These are phyloP conservation scores for Lytechinus variegatus DNA, from an alignment of 35 echinoderm and acorn worm genomes.

Conservation along the genomic window DNA sequence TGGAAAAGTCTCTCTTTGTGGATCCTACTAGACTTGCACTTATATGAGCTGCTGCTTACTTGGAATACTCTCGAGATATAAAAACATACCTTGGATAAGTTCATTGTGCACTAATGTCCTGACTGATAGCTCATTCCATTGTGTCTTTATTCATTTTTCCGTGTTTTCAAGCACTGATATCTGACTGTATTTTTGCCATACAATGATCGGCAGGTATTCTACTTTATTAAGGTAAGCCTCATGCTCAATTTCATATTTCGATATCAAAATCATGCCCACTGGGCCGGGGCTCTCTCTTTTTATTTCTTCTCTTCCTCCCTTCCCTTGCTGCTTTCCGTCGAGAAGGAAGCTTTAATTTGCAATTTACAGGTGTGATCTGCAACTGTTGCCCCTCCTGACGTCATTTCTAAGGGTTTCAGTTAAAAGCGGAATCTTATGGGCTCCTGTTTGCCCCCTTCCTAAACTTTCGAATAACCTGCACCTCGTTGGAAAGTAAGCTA, in stretches of 20 bases:
- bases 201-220: background rate
- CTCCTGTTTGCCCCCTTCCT: background rate
- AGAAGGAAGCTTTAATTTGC: conserved; percentile 7
- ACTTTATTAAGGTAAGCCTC: background rate
- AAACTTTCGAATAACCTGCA: background rate
- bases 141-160: background rate
- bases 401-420: background rate
- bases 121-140: background rate
- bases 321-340: background rate
- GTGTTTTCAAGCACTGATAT: no score
- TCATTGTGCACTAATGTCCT: background rate
- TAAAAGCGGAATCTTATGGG: background rate
- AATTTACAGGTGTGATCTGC: background rate
- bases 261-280: background rate
- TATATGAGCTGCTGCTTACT: background rate
- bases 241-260: background rate
- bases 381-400: background rate
- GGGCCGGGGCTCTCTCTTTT: background rate
- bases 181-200: background rate
- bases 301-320: background rate
- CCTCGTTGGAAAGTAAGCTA: background rate
- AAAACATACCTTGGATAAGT: background rate
- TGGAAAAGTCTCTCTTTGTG: background rate
- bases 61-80: background rate
- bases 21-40: background rate